These are phyloP conservation scores for Ginglymostoma cirratum DNA, from an alignment of 2,113 vertebrate species.

Conservation along the genomic window DNA sequence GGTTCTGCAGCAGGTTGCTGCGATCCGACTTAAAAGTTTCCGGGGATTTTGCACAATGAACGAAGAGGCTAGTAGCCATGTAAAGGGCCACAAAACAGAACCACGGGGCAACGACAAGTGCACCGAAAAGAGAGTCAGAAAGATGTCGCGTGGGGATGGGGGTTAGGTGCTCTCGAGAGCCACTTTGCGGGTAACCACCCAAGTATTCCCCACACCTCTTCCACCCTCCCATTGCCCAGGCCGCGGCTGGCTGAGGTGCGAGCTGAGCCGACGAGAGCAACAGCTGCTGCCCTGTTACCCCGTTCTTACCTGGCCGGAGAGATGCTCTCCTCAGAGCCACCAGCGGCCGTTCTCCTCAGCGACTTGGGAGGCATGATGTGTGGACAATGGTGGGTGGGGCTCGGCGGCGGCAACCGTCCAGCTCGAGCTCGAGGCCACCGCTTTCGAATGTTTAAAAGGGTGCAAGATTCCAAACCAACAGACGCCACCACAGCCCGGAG, in stretches of 20 bases:
- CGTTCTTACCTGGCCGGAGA: slow-evolving; percentile 8
- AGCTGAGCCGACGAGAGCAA: background rate
- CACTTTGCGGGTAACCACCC: background rate
- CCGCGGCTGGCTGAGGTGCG: background rate
- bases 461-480: background rate
- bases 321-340: background rate
- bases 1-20: background rate
- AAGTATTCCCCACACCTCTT: background rate
- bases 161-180: too few species aligned
- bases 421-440: background rate
- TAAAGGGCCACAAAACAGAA: too few species aligned
- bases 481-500: background rate
- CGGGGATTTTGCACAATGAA: background rate
- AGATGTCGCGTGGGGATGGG: too few species aligned
- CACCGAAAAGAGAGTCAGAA: background rate
- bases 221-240: background rate
- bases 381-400: background rate
- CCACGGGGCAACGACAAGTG: too few species aligned
- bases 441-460: background rate
- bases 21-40: background rate
- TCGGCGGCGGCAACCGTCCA: background rate
- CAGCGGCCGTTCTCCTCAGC: background rate
- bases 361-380: background rate
- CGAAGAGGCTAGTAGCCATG: too few species aligned
- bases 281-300: background rate